Evolutionary conservation across 2,797 vertebrate species (phyloP).

Genomic region (Periparus ater): DNA sequence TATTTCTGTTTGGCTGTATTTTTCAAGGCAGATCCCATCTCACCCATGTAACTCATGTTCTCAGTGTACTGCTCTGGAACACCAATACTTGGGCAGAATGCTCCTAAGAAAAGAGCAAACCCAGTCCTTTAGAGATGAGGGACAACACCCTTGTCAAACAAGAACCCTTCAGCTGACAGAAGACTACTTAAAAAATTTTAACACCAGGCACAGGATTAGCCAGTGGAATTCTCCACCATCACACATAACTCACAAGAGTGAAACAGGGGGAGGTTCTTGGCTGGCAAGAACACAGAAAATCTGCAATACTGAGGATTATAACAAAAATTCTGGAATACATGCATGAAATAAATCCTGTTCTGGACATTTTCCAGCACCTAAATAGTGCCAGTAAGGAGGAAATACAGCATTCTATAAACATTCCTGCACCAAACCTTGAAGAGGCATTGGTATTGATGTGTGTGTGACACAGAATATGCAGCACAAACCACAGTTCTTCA

Average conservation of each 20-base stretch:
- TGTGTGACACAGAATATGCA: not conserved
- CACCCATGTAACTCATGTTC: accelerated
- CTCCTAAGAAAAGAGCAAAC: not conserved
- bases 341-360: not conserved
- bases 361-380: not conserved
- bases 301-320: not conserved
- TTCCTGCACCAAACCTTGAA: not conserved
- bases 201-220: not conserved
- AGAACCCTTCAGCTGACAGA: not conserved
- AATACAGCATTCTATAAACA: not conserved
- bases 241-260: not conserved
- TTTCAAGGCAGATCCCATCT: not conserved
- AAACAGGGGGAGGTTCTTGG: not conserved
- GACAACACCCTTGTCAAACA: not conserved
- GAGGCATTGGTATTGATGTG: not conserved
- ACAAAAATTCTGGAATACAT: not conserved
- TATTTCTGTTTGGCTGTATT: not conserved
- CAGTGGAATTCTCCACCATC: not conserved
- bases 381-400: not conserved
- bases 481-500: not conserved
- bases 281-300: not conserved
- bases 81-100: not conserved
- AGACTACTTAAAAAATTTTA: not conserved
- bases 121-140: not conserved
- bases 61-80: not conserved